A percentile compares a stretch with the other conserved stretches of the same genome.
These are phyloP conservation scores for Scaptomyza montana DNA, from an alignment of 1,140 invertebrate genomes.

Conservation along the genomic window DNA sequence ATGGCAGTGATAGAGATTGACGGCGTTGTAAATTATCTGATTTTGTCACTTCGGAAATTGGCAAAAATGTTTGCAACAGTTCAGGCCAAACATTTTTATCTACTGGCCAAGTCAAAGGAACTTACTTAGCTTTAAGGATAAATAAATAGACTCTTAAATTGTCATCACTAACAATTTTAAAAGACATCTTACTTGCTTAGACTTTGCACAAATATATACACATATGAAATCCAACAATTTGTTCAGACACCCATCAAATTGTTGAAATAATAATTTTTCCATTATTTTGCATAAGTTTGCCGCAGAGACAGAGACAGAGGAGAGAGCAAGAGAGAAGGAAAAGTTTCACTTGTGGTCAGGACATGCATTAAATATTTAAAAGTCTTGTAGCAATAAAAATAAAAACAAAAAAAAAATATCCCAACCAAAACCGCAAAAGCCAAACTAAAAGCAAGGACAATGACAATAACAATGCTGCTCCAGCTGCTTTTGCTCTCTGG, in stretches of 20 bases:
- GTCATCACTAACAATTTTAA: neutral
- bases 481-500: neutral
- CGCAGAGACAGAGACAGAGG: no score
- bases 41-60: slow-evolving; percentile 83
- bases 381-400: slow-evolving; percentile 61
- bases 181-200: neutral
- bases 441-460: slow-evolving; percentile 54
- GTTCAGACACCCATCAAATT: slow-evolving; percentile 6
- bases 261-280: slow-evolving; percentile 27
- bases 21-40: slow-evolving; percentile 83
- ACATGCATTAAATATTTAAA: slow-evolving; percentile 70
- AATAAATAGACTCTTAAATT: neutral
- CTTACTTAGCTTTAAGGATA: neutral
- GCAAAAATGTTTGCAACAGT: slow-evolving; percentile 68
- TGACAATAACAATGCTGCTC: slow-evolving; percentile 20
- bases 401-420: slow-evolving; percentile 32
- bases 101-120: neutral
- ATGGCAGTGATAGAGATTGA: slow-evolving; percentile 81
- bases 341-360: neutral
- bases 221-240: neutral
- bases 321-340: no score
- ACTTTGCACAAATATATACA: neutral
- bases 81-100: slow-evolving; percentile 1
- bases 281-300: slow-evolving; percentile 6
- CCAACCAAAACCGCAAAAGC: slow-evolving; percentile 43